Evolutionary conservation across 1,140 invertebrate genomes (phyloP).

Genomic region (Pseudachorutes palmiensis): DNA sequence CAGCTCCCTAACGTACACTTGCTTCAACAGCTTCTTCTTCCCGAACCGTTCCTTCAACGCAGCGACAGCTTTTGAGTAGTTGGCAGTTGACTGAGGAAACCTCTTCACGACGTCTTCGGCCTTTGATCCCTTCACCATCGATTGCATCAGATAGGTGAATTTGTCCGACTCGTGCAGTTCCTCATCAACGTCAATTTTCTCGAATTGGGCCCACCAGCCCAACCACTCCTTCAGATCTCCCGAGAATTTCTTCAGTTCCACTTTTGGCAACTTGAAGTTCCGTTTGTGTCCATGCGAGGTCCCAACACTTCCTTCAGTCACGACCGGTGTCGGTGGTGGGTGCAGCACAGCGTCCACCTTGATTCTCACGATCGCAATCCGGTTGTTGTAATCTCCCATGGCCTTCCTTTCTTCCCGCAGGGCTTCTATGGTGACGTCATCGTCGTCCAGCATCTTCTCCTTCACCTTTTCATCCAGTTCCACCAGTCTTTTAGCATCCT

Average conservation of each 20-base stretch:
- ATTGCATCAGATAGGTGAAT: constrained; percentile 35
- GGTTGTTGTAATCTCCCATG: background rate
- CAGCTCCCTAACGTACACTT: constrained; percentile 12
- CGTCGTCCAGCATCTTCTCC: too few relatives aligned
- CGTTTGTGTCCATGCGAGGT: background rate
- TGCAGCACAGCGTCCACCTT: background rate
- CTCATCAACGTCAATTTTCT: constrained; percentile 41
- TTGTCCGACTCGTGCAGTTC: constrained; percentile 38
- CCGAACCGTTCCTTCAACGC: constrained; percentile 2
- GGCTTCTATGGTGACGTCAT: too few relatives aligned
- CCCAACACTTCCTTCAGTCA: too few relatives aligned
- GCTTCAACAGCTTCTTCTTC: background rate
- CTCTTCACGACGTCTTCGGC: background rate
- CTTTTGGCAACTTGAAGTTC: constrained; percentile 38
- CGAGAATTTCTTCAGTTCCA: constrained; percentile 40
- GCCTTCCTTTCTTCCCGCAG: too few relatives aligned
- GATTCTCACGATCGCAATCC: too few relatives aligned
- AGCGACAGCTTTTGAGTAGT: constrained; percentile 7
- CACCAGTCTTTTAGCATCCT: too few relatives aligned
- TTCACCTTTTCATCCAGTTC: too few relatives aligned
- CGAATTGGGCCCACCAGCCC: constrained; percentile 41
- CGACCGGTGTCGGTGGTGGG: background rate
- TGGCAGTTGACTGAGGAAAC: constrained; percentile 1
- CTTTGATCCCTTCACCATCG: constrained; percentile 27
- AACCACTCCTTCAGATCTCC: constrained; percentile 42